A percentile compares a stretch with the other conserved stretches of the same genome.
These are phyloP conservation scores for Scomberomorus guttatus DNA, from an alignment of 2,797 vertebrate species.

Conservation along the genomic window DNA sequence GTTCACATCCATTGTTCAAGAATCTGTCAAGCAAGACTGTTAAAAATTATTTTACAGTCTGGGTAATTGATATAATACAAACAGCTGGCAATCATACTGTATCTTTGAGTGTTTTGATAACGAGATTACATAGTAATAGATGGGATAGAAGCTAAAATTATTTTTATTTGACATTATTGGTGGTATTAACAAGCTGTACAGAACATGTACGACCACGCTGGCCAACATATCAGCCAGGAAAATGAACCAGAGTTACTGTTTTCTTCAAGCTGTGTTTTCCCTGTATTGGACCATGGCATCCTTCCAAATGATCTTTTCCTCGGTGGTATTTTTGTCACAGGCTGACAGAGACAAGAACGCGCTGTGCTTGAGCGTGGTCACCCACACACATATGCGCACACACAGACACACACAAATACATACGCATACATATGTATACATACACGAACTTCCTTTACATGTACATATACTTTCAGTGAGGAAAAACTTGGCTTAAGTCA, in stretches of 20 bases:
- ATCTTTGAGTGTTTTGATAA: background rate
- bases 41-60: background rate
- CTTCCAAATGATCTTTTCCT: slow-evolving; percentile 41
- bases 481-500: slow-evolving; percentile 4
- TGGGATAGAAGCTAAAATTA: background rate
- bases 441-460: slow-evolving; percentile 17
- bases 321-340: slow-evolving; percentile 61
- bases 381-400: slow-evolving; percentile 49
- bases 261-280: slow-evolving; percentile 33
- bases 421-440: slow-evolving; percentile 8
- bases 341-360: slow-evolving; percentile 51
- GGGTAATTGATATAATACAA: background rate
- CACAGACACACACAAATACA: slow-evolving; percentile 16
- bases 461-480: slow-evolving; percentile 5
- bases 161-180: background rate
- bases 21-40: background rate
- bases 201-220: background rate
- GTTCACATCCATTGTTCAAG: background rate
- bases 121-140: too few species aligned
- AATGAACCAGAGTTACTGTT: slow-evolving; percentile 17
- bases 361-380: slow-evolving; percentile 39
- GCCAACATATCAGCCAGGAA: background rate
- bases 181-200: background rate
- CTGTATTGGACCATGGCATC: slow-evolving; percentile 15
- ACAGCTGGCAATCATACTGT: background rate